Evolutionary conservation across 1,140 invertebrate genomes (phyloP), one percentile per base, ranked within the genome.

Genomic region (Bombus ignitus): DNA sequence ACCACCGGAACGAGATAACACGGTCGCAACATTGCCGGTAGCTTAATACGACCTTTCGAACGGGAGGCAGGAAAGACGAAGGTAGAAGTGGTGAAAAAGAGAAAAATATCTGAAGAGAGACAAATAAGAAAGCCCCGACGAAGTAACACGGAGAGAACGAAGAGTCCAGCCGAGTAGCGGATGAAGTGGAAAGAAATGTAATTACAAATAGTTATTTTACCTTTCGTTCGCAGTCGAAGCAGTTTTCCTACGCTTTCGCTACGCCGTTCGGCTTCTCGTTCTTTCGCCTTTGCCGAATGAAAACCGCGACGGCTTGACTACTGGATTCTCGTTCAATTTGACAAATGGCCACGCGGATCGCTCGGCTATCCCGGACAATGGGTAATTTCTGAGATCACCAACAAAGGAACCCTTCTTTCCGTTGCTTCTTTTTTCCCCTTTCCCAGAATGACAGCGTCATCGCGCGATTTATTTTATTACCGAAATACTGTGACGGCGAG

Each of bases 151-250:
- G 35, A 28, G 10, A 83, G 32, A 10, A 32, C 15, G 25, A 32
- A 12, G 59, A 32, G 57, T 68, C 42, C 47, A 81, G 81, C 37
- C 74, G 32, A 68, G 65, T 47, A 42, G 78, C 75, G 78, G 85
- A 86, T 91, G 79, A 81, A 87, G 85, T 80, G 81, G 90, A 91
- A 91, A 91, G 89, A 91, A 91, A 91, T 59, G 88, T 88, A 91
- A 91, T 91, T 91, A 91, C 88, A 91, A 91, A 87, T 89, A 82
- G 87, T 80, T 79, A 75, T 90, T 91, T 75, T 81, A 90, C 78
- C 81, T 90, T 88, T 91, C 89, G 78, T 62, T 65, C 85, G 39
- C 87, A 74, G 83, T 85, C 82, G 71, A 62, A 66, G 22, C 57
- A 68, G 65, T 66, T 81, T 87, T 72, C 39, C 75, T 39, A 12